Evolutionary conservation across 2,888 invertebrate genomes (phyloP).

Genomic region (Masnerella sp.): DNA sequence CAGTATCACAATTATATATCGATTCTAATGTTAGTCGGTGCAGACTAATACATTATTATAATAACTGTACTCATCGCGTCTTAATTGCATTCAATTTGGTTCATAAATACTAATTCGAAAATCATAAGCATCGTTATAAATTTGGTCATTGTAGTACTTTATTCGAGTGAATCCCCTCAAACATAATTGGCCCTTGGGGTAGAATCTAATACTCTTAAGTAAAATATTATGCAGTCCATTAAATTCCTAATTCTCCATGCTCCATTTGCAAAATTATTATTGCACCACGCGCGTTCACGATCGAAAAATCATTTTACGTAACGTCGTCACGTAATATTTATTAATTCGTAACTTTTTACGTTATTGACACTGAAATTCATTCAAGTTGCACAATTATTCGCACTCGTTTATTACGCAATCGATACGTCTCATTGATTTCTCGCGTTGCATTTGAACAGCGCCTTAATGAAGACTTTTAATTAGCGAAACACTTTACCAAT

Average conservation of each 20-base stretch:
- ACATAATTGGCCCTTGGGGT: conserved; percentile 32
- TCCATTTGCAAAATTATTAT: conserved; percentile 46
- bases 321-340: conserved; percentile 31
- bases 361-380: conserved; percentile 31
- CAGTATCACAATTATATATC: too few relatives aligned
- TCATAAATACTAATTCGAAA: not conserved
- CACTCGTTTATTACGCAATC: conserved; percentile 28
- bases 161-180: conserved; percentile 26
- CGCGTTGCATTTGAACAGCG: not conserved
- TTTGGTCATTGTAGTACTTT: conserved; percentile 14
- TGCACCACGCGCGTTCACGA: conserved; percentile 19
- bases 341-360: conserved; percentile 25
- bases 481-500: conserved; percentile 15
- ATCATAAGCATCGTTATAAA: conserved; percentile 16
- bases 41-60: too few relatives aligned
- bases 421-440: conserved; percentile 14
- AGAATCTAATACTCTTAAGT: conserved; percentile 46
- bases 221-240: conserved; percentile 52
- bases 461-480: conserved; percentile 29
- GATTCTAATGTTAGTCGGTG: too few relatives aligned
- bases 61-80: not conserved
- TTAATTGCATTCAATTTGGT: not conserved
- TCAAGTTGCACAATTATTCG: conserved; percentile 24
- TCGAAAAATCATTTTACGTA: conserved; percentile 41
- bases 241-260: conserved; percentile 32